Evolutionary conservation across 2,797 vertebrate genomes (phyloP).

Genomic region (Lacerta bilineata): DNA sequence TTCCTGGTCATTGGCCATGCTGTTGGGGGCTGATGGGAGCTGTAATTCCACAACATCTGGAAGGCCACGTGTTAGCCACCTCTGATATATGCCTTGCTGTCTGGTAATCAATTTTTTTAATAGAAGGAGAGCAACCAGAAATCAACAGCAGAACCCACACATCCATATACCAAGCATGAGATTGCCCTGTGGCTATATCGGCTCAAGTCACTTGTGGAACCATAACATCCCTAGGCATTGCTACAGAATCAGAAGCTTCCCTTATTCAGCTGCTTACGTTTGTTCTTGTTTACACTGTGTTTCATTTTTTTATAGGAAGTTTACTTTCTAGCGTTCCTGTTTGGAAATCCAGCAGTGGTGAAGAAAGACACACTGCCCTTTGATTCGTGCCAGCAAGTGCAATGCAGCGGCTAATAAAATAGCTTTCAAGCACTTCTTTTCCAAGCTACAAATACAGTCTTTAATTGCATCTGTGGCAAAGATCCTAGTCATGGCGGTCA

Average conservation of each 20-base stretch:
- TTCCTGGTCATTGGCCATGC: too few species aligned
- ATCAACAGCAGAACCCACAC: background rate
- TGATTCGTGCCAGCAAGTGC: background rate
- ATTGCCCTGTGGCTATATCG: background rate
- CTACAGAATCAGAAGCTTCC: background rate
- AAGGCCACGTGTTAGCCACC: too few species aligned
- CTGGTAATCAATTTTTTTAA: background rate
- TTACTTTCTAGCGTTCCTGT: conserved; percentile 9
- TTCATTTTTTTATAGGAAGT: background rate
- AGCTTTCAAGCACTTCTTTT: conserved; percentile 27
- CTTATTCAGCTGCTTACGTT: background rate
- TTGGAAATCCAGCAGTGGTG: background rate
- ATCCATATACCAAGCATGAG: too few species aligned
- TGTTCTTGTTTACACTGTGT: background rate
- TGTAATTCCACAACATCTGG: too few species aligned
- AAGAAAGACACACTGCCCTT: background rate
- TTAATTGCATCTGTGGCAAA: conserved; percentile 28
- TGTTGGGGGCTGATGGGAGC: too few species aligned
- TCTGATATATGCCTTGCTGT: too few species aligned
- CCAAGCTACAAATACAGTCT: conserved; percentile 14
- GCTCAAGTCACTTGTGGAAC: background rate
- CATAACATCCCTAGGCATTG: background rate
- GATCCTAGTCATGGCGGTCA: background rate
- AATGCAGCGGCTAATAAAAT: background rate
- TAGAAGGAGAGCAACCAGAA: background rate